A percentile compares a stretch with the other conserved stretches of the same genome.
Evolutionary conservation across 2,888 invertebrate genomes (phyloP).

Genomic region (Cryptops parisi): DNA sequence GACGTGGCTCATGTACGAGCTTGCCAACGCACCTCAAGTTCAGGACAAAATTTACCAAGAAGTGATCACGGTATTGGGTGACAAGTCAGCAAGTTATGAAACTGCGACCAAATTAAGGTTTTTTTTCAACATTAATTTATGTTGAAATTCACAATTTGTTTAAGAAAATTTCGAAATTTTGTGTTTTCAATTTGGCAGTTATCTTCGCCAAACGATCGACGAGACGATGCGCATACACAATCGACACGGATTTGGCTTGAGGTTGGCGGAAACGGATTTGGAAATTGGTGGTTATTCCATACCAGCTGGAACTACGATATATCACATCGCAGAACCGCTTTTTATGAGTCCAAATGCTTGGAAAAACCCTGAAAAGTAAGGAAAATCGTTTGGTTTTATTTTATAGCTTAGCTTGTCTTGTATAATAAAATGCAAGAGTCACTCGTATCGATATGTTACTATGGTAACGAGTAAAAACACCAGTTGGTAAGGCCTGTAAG

Average conservation of each 20-base stretch:
- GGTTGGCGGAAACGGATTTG: background rate
- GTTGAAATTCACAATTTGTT: no score
- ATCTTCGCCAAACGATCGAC: background rate
- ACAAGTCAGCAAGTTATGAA: background rate
- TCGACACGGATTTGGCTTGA: background rate
- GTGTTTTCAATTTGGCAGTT: no score
- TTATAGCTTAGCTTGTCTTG: no score
- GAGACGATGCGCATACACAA: background rate
- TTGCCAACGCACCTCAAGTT: background rate
- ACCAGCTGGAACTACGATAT: background rate
- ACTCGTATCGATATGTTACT: no score
- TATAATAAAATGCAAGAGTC: no score
- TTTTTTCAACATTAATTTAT: conserved; percentile 21
- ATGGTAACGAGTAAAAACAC: no score
- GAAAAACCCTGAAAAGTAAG: background rate
- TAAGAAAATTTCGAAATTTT: no score
- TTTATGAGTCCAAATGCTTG: background rate
- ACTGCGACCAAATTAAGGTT: background rate
- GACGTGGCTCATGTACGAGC: background rate
- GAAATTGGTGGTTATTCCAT: background rate
- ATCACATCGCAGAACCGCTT: background rate
- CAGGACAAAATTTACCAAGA: conserved; percentile 1
- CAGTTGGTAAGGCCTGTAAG: no score
- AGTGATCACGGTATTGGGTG: background rate
- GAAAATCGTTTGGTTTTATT: no score